Percentiles rank a stretch among this genome's conserved stretches.
phyloP scores from a whole-genome alignment of 2,888 invertebrate species.

The Phasia obesa region DNA sequence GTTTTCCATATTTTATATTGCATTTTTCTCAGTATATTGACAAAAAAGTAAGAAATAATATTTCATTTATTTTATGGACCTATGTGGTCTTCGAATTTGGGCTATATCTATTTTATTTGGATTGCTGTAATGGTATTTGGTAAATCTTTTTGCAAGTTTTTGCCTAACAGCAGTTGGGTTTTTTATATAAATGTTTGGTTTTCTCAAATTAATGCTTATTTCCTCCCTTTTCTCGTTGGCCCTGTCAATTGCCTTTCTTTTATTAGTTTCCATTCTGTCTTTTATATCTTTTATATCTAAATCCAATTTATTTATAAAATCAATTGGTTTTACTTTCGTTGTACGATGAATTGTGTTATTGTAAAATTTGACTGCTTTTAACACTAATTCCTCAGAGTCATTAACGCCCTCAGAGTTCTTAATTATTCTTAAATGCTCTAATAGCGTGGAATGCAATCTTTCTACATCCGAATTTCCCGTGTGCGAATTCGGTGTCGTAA shows the following conservation, averaged over 20 bases:
- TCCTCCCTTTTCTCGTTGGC: neutral
- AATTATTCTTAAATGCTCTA: constrained; percentile 50
- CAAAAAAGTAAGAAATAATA: constrained; percentile 24
- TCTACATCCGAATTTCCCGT: constrained; percentile 52
- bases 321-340: constrained; percentile 51
- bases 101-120: constrained; percentile 20
- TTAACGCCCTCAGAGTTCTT: constrained; percentile 36
- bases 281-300: neutral
- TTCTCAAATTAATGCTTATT: neutral
- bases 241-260: neutral
- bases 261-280: neutral
- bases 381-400: constrained; percentile 55
- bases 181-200: constrained; percentile 3
- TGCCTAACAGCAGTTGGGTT: constrained; percentile 4
- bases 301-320: constrained; percentile 52
- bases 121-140: no score
- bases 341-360: constrained; percentile 62
- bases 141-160: constrained; percentile 7
- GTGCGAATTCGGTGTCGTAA: constrained; percentile 62
- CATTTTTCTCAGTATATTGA: constrained; percentile 18
- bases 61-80: constrained; percentile 6
- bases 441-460: constrained; percentile 18
- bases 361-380: constrained; percentile 60
- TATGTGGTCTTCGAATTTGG: constrained; percentile 1
- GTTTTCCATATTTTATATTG: constrained; percentile 11